A percentile compares a stretch with the other conserved stretches of the same genome.
Evolutionary conservation across 2,888 invertebrate species (phyloP).

Genomic region (Habroteleia sp.): DNA sequence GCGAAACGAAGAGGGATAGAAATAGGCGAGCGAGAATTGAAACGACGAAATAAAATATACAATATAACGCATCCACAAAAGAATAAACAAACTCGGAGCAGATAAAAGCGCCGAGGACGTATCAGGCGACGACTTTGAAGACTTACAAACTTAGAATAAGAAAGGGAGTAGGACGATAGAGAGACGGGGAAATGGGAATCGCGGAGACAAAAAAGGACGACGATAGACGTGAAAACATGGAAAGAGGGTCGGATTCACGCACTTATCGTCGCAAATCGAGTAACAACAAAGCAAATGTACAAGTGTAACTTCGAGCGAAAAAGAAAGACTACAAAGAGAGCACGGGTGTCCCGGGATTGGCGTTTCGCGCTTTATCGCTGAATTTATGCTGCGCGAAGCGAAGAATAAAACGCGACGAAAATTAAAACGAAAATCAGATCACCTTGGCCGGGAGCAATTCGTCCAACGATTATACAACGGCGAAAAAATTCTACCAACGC

Average conservation of each 20-base stretch:
- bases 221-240: slow-evolving; percentile 10
- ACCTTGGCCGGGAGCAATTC: no score
- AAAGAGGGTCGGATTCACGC: slow-evolving; percentile 38
- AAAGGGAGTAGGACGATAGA: slow-evolving; percentile 24
- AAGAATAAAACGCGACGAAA: slow-evolving; percentile 12
- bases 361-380: slow-evolving; percentile 39
- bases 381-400: slow-evolving; percentile 26
- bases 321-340: slow-evolving; percentile 53
- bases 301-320: slow-evolving; percentile 53
- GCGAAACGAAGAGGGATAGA: slow-evolving; percentile 18
- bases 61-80: slow-evolving; percentile 48
- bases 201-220: slow-evolving; percentile 6
- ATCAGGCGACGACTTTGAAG: slow-evolving; percentile 52
- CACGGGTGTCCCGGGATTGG: slow-evolving; percentile 40
- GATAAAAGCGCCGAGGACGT: slow-evolving; percentile 53
- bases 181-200: neutral
- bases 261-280: slow-evolving; percentile 55
- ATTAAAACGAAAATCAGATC: slow-evolving; percentile 20
- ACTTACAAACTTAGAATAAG: slow-evolving; percentile 57
- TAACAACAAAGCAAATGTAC: slow-evolving; percentile 63
- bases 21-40: slow-evolving; percentile 11
- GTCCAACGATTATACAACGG: no score
- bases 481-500: no score
- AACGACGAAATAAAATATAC: slow-evolving; percentile 43
- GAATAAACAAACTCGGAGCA: slow-evolving; percentile 47